These are phyloP conservation scores for Clusia tigrina DNA, from an alignment of 2,888 invertebrate species.

Conservation along the genomic window DNA sequence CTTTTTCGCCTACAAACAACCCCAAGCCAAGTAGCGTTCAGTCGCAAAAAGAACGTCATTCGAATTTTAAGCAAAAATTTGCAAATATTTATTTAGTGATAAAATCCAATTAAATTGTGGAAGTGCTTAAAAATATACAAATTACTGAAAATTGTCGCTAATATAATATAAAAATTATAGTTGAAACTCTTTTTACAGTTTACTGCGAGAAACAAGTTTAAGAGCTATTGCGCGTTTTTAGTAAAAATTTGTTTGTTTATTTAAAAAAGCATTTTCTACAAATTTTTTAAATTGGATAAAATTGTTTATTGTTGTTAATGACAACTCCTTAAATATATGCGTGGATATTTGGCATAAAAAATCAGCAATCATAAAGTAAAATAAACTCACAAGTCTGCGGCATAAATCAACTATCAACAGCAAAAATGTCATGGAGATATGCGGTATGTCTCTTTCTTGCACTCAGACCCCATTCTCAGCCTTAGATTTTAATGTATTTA, in stretches of 20 bases:
- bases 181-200: too few relatives aligned
- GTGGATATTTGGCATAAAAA: conserved; percentile 29
- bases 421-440: conserved; percentile 61
- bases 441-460: conserved; percentile 51
- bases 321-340: neutral
- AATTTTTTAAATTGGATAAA: conserved; percentile 41
- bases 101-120: conserved; percentile 19
- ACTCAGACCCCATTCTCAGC: too few relatives aligned
- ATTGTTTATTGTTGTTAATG: neutral
- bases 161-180: too few relatives aligned
- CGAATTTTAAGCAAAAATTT: conserved; percentile 42
- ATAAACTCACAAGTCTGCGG: conserved; percentile 13
- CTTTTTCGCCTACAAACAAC: conserved; percentile 53
- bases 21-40: conserved; percentile 55
- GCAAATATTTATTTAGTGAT: conserved; percentile 31
- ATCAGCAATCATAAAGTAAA: conserved; percentile 11
- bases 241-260: neutral
- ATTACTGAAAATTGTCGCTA: conserved; percentile 15
- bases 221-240: conserved; percentile 29
- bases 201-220: too few relatives aligned
- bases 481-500: too few relatives aligned
- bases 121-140: conserved; percentile 27
- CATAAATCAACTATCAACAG: conserved; percentile 15
- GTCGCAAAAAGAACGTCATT: conserved; percentile 61
- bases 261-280: conserved; percentile 26